These are phyloP conservation scores for Myopa testacea DNA, from an alignment of 2,888 invertebrate species.

Conservation along the genomic window DNA sequence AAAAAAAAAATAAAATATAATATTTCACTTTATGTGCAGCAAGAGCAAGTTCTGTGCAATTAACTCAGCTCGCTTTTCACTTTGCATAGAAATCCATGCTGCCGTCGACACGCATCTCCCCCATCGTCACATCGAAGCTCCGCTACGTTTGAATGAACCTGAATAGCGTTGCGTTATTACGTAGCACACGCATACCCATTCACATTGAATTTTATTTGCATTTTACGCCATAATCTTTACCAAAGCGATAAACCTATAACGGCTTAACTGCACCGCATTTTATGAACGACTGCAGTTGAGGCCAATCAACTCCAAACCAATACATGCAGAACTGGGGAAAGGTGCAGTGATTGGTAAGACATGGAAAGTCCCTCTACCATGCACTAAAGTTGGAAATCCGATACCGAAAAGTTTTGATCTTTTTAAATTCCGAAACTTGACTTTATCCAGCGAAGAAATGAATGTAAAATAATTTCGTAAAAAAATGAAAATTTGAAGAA, in stretches of 20 bases:
- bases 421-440: no score
- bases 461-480: no score
- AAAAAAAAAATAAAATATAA: neutral
- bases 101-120: neutral
- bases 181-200: neutral
- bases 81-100: neutral
- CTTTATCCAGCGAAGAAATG: no score
- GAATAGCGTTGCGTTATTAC: neutral
- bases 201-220: conserved; percentile 19
- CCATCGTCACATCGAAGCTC: neutral
- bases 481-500: no score
- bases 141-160: neutral
- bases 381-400: neutral
- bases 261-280: neutral
- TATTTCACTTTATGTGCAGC: neutral
- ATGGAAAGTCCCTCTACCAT: neutral
- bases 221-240: conserved; percentile 15
- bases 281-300: conserved; percentile 11
- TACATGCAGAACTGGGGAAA: neutral
- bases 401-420: neutral
- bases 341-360: neutral
- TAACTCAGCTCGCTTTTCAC: neutral
- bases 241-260: conserved; percentile 7
- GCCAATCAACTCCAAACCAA: neutral
- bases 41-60: neutral